Conservation (phyloP, 2,888 invertebrate genomes). For the Portevinia maculata region DNA sequence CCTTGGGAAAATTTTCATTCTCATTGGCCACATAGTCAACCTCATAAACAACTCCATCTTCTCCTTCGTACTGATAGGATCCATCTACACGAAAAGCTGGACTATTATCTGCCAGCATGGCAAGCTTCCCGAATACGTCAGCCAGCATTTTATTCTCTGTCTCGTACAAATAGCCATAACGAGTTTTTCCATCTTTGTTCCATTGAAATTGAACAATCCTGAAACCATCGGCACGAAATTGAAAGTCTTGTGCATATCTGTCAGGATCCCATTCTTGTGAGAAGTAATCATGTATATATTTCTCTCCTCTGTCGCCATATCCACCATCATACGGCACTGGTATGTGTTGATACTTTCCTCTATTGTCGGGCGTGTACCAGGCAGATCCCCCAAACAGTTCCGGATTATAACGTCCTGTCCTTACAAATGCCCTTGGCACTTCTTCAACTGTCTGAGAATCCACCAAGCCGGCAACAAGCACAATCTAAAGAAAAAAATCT, state of each 20-base stretch:
- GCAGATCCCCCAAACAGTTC: constrained; percentile 82
- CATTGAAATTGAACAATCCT: constrained; percentile 80
- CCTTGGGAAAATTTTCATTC: constrained; percentile 81
- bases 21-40: constrained; percentile 83
- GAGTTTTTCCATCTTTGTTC: constrained; percentile 79
- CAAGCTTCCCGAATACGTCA: constrained; percentile 77
- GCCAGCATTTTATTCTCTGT: constrained; percentile 84
- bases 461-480: constrained; percentile 16
- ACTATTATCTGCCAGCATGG: constrained; percentile 27
- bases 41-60: constrained; percentile 83
- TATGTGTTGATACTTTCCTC: constrained; percentile 84
- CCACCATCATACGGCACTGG: constrained; percentile 84
- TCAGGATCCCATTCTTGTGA: constrained; percentile 76
- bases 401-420: constrained; percentile 77
- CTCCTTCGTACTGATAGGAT: constrained; percentile 86
- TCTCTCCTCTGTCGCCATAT: constrained; percentile 83
- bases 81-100: constrained; percentile 78
- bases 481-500: constrained; percentile 30
- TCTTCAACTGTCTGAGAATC: constrained; percentile 3
- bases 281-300: constrained; percentile 77
- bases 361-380: constrained; percentile 84
- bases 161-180: constrained; percentile 81
- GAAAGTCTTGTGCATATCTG: constrained; percentile 79
- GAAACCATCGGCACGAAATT: constrained; percentile 79
- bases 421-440: constrained; percentile 13